These are phyloP conservation scores for Chironomus tentans DNA, from an alignment of 2,888 invertebrate species.

Conservation along the genomic window DNA sequence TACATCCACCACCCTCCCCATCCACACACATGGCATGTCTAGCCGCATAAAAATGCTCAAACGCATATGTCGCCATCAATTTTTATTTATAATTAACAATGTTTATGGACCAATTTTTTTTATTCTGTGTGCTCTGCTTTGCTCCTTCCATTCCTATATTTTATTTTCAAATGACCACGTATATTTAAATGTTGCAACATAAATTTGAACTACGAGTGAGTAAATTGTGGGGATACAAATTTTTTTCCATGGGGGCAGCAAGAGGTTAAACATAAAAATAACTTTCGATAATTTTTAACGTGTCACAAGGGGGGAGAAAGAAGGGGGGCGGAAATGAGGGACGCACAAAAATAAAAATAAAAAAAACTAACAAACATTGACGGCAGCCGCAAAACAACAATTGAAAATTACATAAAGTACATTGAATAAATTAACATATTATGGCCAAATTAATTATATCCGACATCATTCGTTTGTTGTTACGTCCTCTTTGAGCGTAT, in stretches of 20 bases:
- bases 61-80: background rate
- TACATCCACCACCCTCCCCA: no score
- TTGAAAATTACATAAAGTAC: slow-evolving; percentile 27
- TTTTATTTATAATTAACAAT: slow-evolving; percentile 3
- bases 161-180: background rate
- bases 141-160: background rate
- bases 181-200: slow-evolving; percentile 2
- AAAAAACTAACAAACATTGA: slow-evolving; percentile 6
- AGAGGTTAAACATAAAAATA: no score
- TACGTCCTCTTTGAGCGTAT: background rate
- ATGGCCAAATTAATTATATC: slow-evolving; percentile 22
- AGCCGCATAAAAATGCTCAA: background rate
- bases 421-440: slow-evolving; percentile 23
- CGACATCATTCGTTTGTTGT: background rate
- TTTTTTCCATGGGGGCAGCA: no score
- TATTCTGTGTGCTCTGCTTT: background rate
- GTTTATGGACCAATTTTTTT: slow-evolving; percentile 6
- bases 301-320: background rate
- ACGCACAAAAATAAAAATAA: background rate
- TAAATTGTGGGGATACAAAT: no score
- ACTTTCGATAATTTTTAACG: no score
- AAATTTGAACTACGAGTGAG: background rate
- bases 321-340: background rate
- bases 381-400: slow-evolving; percentile 22
- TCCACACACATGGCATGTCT: background rate